Percentiles rank a stretch among this genome's conserved stretches.
Evolutionary conservation across 2,797 vertebrate genomes (phyloP).

Genomic region (Rhinogobio ventralis): DNA sequence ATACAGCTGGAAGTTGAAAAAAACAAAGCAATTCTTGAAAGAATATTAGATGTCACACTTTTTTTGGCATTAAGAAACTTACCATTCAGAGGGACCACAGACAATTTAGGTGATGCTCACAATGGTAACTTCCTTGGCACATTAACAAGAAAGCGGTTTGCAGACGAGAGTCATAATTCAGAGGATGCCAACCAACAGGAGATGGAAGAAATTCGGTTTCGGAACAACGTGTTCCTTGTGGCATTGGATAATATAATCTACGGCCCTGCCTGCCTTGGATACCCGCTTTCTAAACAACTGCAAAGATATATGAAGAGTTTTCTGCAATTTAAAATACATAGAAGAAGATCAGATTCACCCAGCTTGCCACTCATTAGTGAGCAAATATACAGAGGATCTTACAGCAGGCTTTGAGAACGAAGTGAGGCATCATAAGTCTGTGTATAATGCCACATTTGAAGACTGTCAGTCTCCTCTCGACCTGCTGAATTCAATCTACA

Average conservation of each 20-base stretch:
- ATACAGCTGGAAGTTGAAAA: background rate
- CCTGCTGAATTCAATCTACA: background rate
- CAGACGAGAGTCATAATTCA: background rate
- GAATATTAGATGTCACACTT: slow-evolving; percentile 2
- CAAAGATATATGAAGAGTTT: background rate
- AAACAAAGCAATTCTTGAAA: slow-evolving; percentile 6
- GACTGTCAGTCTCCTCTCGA: background rate
- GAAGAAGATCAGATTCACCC: background rate
- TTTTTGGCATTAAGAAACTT: slow-evolving; percentile 24
- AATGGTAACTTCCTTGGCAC: slow-evolving; percentile 35
- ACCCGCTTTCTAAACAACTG: background rate
- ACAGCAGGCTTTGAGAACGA: background rate
- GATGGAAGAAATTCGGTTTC: too few species aligned
- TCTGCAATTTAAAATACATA: background rate
- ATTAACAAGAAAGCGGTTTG: background rate
- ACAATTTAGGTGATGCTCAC: slow-evolving; percentile 35
- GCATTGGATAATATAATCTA: background rate
- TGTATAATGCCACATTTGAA: background rate
- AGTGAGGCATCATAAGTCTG: background rate
- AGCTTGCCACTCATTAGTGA: background rate
- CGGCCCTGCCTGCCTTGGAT: background rate
- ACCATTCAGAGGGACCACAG: too few species aligned
- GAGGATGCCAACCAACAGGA: too few species aligned
- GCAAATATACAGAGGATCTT: background rate
- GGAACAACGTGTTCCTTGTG: background rate